Base-by-base conservation (phyloP, 1,140 invertebrate genomes). In the Atta cephalotes region DNA sequence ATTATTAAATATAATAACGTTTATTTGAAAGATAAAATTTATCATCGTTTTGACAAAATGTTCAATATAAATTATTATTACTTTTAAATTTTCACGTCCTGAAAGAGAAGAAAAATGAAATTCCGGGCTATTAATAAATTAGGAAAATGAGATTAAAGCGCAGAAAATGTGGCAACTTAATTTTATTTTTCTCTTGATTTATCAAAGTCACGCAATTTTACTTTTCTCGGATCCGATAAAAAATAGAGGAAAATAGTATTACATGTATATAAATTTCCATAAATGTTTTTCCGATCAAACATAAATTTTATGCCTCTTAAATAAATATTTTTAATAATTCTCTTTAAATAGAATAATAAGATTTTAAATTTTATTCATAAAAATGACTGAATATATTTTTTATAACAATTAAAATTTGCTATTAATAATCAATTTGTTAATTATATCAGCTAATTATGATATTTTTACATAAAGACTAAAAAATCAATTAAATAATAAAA, bases 71-170 rank as follows among this genome's bases (percentile, higher is more conserved):
- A 39, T 68, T 66, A 21, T 39, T 45, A 45, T 68, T 58, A 58
- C 56, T 45, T 68, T 14, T 21, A 68, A 45, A 68, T 68, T 68
- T 68, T 68, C 10, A 45, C n/a, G 1, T 68, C 35, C 35, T 35
- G n/a, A 39, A 35, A 68, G n/a, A 7, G 35, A 21, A 45, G 65
- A 39, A n/a, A 5, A 68, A 45, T 45, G 18, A 66, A 66, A 66
- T 6, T 66, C 18, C 63, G 31, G 18, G 35, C 45, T 45, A 21
- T 68, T 68, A 68, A 68, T 68, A 45, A 68, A 45, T 45, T 0
- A 68, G 21, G n/a, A 68, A 68, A 68, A 68, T 45, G 35, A 68
- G 4, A 68, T 68, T 68, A 68, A 68, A 45, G n/a, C 65, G 35
- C 35, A 45, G 35, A 45, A 68, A 21, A 68, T 21, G 65, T 68